These are phyloP conservation scores for Lampris megalopsis DNA, from an alignment of 2,113 vertebrate genomes.

Conservation along the genomic window DNA sequence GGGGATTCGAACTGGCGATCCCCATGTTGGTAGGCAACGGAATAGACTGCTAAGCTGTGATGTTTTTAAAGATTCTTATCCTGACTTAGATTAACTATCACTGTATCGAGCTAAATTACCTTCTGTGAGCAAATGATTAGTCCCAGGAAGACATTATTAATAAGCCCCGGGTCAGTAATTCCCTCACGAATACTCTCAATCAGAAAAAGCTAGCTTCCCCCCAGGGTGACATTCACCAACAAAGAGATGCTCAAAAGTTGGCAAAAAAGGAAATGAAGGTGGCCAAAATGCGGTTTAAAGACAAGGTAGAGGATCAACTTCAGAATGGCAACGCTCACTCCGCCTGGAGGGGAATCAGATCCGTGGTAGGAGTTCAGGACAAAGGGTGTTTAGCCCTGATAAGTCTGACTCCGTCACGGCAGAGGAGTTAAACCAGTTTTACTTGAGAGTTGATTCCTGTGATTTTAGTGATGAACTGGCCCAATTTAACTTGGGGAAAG, in stretches of 20 bases:
- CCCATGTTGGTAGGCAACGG: too few species aligned
- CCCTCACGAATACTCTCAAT: not conserved
- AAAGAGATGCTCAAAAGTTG: slow-evolving; percentile 1
- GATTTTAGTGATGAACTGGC: not conserved
- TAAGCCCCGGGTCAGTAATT: not conserved
- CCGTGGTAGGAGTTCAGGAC: not conserved
- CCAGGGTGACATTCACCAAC: slow-evolving; percentile 3
- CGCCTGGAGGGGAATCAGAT: not conserved
- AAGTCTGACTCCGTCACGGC: not conserved
- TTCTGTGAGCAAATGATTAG: slow-evolving; percentile 10
- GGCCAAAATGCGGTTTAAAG: not conserved
- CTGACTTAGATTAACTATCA: slow-evolving; percentile 4
- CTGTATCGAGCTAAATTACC: slow-evolving; percentile 5
- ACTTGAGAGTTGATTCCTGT: not conserved
- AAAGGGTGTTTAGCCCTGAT: not conserved
- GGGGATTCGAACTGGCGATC: too few species aligned
- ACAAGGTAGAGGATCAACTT: slow-evolving; percentile 2
- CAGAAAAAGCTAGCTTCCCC: not conserved
- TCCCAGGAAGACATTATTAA: slow-evolving; percentile 11
- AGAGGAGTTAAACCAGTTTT: not conserved
- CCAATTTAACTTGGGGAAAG: not conserved
- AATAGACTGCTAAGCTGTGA: not conserved
- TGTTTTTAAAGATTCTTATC: not conserved
- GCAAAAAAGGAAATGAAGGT: not conserved
- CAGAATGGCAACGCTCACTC: not conserved